phyloP scores from a whole-genome alignment of 2,113 vertebrate genomes.

The Cyanoliseus patagonus region DNA sequence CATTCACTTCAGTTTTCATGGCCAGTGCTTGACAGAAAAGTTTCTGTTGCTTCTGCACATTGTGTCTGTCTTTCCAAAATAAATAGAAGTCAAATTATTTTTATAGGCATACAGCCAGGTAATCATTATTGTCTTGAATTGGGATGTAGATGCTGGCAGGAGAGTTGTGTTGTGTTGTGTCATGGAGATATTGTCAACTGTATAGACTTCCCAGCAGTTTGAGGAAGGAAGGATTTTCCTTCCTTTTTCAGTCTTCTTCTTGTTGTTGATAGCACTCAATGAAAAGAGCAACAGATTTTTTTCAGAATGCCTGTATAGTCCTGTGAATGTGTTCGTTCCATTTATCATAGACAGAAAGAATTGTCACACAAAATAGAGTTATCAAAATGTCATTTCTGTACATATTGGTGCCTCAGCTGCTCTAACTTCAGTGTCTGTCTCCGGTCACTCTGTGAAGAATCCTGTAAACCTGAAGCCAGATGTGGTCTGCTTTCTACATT shows the following conservation, averaged over 20 bases:
- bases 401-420: neutral
- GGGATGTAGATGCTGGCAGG: neutral
- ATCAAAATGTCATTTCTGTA: slow-evolving; percentile 34
- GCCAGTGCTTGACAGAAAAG: neutral
- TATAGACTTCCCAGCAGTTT: neutral
- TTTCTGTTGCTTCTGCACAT: neutral
- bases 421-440: neutral
- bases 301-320: neutral
- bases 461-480: slow-evolving; percentile 24
- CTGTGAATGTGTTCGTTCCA: neutral
- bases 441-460: slow-evolving; percentile 21
- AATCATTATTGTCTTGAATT: neutral
- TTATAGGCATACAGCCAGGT: neutral
- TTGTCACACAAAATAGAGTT: neutral
- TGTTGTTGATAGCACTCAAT: neutral
- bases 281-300: neutral
- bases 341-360: neutral
- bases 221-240: neutral
- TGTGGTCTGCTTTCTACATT: slow-evolving; percentile 41
- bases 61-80: neutral
- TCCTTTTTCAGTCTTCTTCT: neutral
- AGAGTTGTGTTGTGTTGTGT: neutral
- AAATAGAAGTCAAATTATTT: neutral
- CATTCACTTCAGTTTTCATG: neutral
- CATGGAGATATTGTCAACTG: neutral